Evolutionary conservation across 2,888 invertebrate genomes (phyloP).

Genomic region (Loripinus fragilis): DNA sequence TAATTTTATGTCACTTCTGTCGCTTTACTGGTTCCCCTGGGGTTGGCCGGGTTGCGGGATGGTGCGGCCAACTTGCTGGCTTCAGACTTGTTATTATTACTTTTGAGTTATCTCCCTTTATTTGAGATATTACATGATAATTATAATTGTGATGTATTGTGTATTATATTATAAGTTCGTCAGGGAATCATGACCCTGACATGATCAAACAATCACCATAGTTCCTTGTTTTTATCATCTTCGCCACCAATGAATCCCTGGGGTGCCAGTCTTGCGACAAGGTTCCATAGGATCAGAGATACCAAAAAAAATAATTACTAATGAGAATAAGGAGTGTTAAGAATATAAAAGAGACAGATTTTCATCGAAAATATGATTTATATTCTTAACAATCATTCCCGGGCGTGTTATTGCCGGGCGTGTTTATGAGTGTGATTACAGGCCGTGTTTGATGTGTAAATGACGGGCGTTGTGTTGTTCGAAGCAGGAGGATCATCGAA

Average conservation of each 20-base stretch:
- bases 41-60: constrained; percentile 3
- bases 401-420: no score
- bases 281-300: not conserved
- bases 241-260: not conserved
- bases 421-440: no score
- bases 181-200: constrained; percentile 1
- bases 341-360: no score
- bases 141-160: not conserved
- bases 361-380: no score
- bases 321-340: no score
- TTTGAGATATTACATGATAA: not conserved
- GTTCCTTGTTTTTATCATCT: not conserved
- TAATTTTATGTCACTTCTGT: not conserved
- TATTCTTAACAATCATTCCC: no score
- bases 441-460: no score
- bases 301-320: no score
- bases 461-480: no score
- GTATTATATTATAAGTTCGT: not conserved
- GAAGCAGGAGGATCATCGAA: not conserved
- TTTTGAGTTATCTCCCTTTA: constrained; percentile 9
- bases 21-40: not conserved
- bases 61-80: constrained; percentile 11
- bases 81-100: constrained; percentile 9
- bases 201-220: not conserved
- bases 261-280: not conserved